These are phyloP conservation scores for Polyploca ridens DNA, from an alignment of 2,888 invertebrate genomes.

Conservation along the genomic window DNA sequence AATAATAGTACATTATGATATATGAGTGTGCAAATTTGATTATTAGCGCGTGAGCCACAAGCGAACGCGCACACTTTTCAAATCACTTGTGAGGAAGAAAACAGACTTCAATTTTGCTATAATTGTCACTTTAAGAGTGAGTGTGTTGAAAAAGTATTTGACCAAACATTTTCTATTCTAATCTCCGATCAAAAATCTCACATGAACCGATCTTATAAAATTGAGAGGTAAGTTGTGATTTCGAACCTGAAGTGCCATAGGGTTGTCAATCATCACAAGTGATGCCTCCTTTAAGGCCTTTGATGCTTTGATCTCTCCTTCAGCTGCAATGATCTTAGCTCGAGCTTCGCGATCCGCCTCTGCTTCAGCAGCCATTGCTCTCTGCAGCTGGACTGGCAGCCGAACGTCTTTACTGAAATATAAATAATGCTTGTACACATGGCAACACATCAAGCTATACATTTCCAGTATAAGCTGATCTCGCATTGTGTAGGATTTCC, in stretches of 20 bases:
- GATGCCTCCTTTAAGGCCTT: conserved; percentile 94
- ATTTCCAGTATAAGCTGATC: too few relatives aligned
- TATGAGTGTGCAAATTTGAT: too few relatives aligned
- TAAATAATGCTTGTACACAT: background rate
- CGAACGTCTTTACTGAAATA: conserved; percentile 75
- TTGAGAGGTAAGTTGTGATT: background rate
- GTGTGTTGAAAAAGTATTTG: too few relatives aligned
- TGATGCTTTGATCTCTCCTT: conserved; percentile 94
- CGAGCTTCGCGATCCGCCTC: conserved; percentile 88
- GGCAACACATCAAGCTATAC: too few relatives aligned
- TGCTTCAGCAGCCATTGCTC: conserved; percentile 89
- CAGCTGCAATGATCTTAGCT: conserved; percentile 88
- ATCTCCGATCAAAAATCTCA: background rate
- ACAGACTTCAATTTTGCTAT: too few relatives aligned
- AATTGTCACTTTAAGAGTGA: too few relatives aligned
- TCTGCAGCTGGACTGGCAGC: conserved; percentile 84
- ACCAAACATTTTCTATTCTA: background rate
- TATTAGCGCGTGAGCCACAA: too few relatives aligned
- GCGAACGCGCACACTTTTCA: too few relatives aligned
- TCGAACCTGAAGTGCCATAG: conserved; percentile 86
- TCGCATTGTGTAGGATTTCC: too few relatives aligned
- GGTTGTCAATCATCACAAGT: conserved; percentile 92
- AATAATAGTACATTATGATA: too few relatives aligned
- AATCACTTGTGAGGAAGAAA: too few relatives aligned
- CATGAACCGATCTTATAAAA: background rate